phyloP scores from a whole-genome alignment of 1,140 invertebrate genomes.

The Tribolium castaneum region DNA sequence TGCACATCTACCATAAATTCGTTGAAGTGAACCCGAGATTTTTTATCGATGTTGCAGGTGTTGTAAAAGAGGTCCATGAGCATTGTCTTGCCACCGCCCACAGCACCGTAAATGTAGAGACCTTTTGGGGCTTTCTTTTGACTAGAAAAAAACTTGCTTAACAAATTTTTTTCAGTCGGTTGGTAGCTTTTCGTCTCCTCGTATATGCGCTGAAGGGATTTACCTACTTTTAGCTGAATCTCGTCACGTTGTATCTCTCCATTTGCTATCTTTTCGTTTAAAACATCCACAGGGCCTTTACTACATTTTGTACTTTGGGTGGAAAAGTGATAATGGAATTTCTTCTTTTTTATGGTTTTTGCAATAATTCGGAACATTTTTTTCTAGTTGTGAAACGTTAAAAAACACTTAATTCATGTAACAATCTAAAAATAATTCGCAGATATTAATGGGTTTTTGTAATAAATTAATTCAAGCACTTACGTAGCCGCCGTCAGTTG shows the following conservation, averaged over 20 bases:
- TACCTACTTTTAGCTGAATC: conserved; percentile 76
- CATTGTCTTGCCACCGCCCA: conserved; percentile 98
- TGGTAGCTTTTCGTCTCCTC: conserved; percentile 72
- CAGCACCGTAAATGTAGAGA: conserved; percentile 86
- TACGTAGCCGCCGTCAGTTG: neutral
- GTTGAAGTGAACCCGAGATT: conserved; percentile 94
- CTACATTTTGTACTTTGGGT: neutral
- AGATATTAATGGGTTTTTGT: neutral
- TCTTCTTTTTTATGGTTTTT: neutral
- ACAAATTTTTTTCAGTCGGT: conserved; percentile 65
- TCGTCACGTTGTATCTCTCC: conserved; percentile 75
- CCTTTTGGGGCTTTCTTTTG: conserved; percentile 75
- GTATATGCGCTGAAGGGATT: conserved; percentile 78
- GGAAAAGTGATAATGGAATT: neutral
- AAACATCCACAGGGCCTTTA: conserved; percentile 55
- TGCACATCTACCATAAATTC: conserved; percentile 98
- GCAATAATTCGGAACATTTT: neutral
- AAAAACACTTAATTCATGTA: neutral
- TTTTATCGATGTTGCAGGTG: conserved; percentile 75
- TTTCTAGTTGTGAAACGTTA: neutral
- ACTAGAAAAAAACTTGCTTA: conserved; percentile 64
- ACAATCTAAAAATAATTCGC: neutral
- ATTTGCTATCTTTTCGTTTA: conserved; percentile 70
- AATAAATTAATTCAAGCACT: neutral
- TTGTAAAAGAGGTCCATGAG: conserved; percentile 98